Percentiles rank a stretch among this genome's conserved stretches.
These are phyloP conservation scores for Columba livia DNA, from an alignment of 2,113 vertebrate species.

Conservation along the genomic window DNA sequence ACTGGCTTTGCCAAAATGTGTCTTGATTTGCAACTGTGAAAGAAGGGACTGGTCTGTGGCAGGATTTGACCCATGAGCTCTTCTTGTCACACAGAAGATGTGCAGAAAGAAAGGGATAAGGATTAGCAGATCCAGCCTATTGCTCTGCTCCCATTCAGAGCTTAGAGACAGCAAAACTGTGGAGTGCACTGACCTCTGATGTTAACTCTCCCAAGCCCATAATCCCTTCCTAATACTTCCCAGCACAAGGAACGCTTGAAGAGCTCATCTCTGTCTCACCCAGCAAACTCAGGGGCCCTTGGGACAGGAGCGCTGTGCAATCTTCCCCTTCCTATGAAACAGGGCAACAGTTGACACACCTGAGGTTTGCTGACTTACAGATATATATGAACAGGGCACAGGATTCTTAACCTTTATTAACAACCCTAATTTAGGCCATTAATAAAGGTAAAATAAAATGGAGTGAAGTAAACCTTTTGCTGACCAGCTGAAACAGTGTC, in stretches of 20 bases:
- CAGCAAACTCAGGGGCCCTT: neutral
- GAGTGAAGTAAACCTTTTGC: neutral
- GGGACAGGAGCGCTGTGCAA: neutral
- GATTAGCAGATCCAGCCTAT: slow-evolving; percentile 5
- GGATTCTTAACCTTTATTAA: neutral
- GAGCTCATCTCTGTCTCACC: neutral
- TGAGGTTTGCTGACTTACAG: neutral
- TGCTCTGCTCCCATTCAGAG: neutral
- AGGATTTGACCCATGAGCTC: neutral
- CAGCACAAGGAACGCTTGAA: accelerated
- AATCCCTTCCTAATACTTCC: neutral
- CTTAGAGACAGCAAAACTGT: neutral
- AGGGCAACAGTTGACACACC: neutral
- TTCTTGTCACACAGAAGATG: neutral
- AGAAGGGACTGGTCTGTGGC: neutral
- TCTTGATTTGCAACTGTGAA: slow-evolving; percentile 9
- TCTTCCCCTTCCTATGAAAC: neutral
- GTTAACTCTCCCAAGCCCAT: neutral
- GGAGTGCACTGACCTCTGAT: accelerated
- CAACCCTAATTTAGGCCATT: neutral
- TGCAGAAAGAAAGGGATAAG: neutral
- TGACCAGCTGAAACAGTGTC: neutral
- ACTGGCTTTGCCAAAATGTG: neutral
- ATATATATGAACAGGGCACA: accelerated
- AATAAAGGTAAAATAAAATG: neutral